Base-by-base conservation (phyloP, 1,140 invertebrate species). In the Apolygus lucorum region DNA sequence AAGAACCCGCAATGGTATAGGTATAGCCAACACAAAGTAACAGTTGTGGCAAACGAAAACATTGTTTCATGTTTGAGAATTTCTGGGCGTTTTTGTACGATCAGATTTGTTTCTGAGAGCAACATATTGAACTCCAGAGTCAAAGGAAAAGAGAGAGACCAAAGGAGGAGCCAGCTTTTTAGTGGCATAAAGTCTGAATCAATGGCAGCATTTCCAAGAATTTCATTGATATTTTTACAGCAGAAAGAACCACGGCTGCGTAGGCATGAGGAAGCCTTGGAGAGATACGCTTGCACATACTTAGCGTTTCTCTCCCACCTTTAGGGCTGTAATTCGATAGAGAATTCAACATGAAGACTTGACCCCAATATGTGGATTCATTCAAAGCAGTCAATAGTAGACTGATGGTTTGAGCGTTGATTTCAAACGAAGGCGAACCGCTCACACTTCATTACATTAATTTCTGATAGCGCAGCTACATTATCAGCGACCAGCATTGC, bases 31-130 rank as follows among this genome's bases (percentile, higher is more conserved):
- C n/a, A n/a, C n/a, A n/a, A n/a, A n/a, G n/a, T n/a, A n/a, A n/a
- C n/a, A n/a, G n/a, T n/a, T n/a, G n/a, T 99, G 17, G 99, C 98
- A 79, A 99, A 99, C 82, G 99, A 99, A 28, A 95, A 97, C 84
- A 99, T 99, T 96, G 99, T 99, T 81, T 99, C 98, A 76, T 99
- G 96, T 78, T 99, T 99, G n/a, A 99, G 80, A 73, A 99, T 98
- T 72, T 99, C 97, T 0, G 96, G 94, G 67, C 97, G 85, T 79
- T 99, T 99, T 80, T 99, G 98, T 22, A 99, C 97, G 74, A 99
- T 99, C 1, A 99, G 84, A 81, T 99, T 99, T 74, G 78, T 99
- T 99, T 70, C 98, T 81, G 34, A 99, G 81, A 1, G 97, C 98
- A 13, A 99, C 98, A 78, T 99, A 99, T 81, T 99, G 98, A 63